Base-by-base conservation (phyloP, 1,140 invertebrate genomes). In the Drosophila tristis region DNA sequence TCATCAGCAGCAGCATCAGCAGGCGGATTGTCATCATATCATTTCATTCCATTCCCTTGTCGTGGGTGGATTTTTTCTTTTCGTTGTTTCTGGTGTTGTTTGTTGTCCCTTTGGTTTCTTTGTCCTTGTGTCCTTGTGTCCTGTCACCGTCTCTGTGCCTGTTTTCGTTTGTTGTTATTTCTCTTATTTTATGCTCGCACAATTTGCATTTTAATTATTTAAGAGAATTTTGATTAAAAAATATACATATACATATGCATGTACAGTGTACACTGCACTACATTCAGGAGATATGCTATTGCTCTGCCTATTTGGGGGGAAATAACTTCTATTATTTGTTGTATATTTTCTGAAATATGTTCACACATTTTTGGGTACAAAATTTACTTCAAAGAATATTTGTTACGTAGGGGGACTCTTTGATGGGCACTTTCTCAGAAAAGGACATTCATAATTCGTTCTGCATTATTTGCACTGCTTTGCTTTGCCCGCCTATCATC, bases 201-300 rank as follows among this genome's bases (percentile, higher is more conserved):
- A 90, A 90, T 90, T 90, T 90, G 81, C 86, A 90, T 90, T 90
- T 90, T 90, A 90, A 90, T 90, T 90, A 90, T 90, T 90, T 90
- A 90, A 90, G 86, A 90, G 81, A 90, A 90, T 90, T 90, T 90
- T 90, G 86, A 90, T 90, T 90, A 90, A 90, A 90, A 90, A 84
- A 86, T 80, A 86, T 74, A 74, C 55, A 62, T 48, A 47, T 45
- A 64, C 58, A 39, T 59, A 49, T 54, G 26, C 2, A 53, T 13
- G 35, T 39, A 13, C 35, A 39, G 35, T 39, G 35, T 39, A 39
- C 35, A 39, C 35, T 39, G 35, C 35, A 2, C 35, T 39, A 39
- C 35, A 29, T 6, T 2, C 26, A 29, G 26, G 6, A 29, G 26
- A 29, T 29, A 29, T 29, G 1, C 5, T 7, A 2, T 29, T 7